Evolutionary conservation across 2,888 invertebrate genomes (phyloP), one percentile per base, ranked within the genome.

Genomic region (Pemphredon lugubris): DNA sequence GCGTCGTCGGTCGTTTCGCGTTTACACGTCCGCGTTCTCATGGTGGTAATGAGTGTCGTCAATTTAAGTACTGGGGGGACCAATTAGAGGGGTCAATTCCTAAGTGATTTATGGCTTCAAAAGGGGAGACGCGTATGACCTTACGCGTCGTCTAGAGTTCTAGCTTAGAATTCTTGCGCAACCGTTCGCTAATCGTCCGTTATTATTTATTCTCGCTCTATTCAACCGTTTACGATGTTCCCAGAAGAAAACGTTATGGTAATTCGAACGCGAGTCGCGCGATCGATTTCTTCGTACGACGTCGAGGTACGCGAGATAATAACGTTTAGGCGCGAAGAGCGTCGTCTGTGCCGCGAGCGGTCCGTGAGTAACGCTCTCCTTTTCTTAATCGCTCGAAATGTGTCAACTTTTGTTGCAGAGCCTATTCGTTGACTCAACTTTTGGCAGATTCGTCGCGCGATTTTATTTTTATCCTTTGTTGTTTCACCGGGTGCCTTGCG

Each of bases 41-140:
- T 42, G 23, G 30, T 20, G 30, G n/a, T 7, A 21, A 32, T 40
- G 39, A 54, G 54, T 54, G 48, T 48, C 76, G 73, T 74, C 72
- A 75, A 86, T 85, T 86, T 77, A 79, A 79, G 81, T 82, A 76
- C 76, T 59, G 73, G 71, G 73, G 11, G 66, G 26, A 61, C 70
- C 84, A 85, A 87, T 87, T 87, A 84, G 79, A 75, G 74, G 79
- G 83, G 83, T 86, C 83, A 84, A 83, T 83, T 83, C 81, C 71
- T 71, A 61, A 79, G 71, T 87, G 87, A 87, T 87, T 87, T 86
- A 87, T 78, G 82, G 68, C 66, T 63, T 13, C 44, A 47, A 44
- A 55, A 64, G 58, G 61, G 51, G 61, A 63, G 71, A 53, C 67
- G 14, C 50, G 58, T 39, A 26, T 59, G 73, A 81, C 76, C 71